These are phyloP conservation scores for Agrochola macilenta DNA, from an alignment of 2,888 invertebrate genomes.

Conservation along the genomic window DNA sequence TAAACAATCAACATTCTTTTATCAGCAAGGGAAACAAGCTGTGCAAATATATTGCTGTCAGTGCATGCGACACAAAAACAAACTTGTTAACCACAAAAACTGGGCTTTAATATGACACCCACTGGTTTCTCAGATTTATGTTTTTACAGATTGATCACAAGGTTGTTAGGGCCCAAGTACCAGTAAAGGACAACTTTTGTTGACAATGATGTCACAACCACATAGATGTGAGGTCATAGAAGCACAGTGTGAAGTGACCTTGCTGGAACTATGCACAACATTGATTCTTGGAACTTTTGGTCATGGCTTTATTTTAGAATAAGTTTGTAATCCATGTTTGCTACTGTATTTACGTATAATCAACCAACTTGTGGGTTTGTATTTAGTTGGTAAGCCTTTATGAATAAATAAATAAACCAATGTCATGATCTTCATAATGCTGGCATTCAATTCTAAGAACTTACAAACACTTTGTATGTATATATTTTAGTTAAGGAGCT, in stretches of 20 bases:
- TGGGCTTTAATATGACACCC: constrained; percentile 33
- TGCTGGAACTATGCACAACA: constrained; percentile 45
- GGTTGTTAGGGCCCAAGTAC: constrained; percentile 54
- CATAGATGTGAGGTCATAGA: constrained; percentile 68
- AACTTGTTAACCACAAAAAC: constrained; percentile 3
- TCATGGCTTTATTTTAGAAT: constrained; percentile 46
- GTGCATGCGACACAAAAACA: neutral
- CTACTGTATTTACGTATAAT: neutral
- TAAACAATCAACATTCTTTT: neutral
- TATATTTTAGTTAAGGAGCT: neutral
- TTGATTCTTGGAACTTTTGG: constrained; percentile 33
- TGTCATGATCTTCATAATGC: neutral
- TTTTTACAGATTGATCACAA: constrained; percentile 36
- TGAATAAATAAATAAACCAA: neutral
- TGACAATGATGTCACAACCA: constrained; percentile 69
- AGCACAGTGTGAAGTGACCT: constrained; percentile 61
- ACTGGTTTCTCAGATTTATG: constrained; percentile 30
- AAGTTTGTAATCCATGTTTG: constrained; percentile 12
- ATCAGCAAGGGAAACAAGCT: neutral
- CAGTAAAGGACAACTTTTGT: constrained; percentile 58
- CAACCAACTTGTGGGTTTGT: neutral
- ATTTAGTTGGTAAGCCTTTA: no score
- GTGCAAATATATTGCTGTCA: neutral
- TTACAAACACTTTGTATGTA: neutral
- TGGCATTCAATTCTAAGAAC: neutral